phyloP scores from a whole-genome alignment of 2,888 invertebrate species.

The Apamea epomidion region DNA sequence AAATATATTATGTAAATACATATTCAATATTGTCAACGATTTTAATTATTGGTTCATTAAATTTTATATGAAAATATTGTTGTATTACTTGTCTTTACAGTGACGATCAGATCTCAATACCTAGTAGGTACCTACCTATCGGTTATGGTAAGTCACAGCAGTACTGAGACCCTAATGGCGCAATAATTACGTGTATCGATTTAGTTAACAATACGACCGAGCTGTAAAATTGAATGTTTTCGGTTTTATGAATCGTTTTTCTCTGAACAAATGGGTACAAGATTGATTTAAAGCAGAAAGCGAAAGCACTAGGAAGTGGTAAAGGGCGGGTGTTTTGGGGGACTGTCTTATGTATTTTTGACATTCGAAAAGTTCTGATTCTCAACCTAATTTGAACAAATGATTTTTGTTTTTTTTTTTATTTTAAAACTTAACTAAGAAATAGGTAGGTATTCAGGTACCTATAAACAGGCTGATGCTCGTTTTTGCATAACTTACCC shows the following conservation, averaged over 20 bases:
- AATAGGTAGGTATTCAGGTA: neutral
- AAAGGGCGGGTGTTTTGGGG: no score
- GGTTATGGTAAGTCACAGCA: slow-evolving; percentile 2
- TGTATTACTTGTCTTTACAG: slow-evolving; percentile 29
- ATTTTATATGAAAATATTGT: slow-evolving; percentile 70
- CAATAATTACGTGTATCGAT: slow-evolving; percentile 50
- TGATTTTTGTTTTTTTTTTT: no score
- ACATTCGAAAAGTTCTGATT: no score
- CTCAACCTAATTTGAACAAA: no score
- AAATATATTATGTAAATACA: slow-evolving; percentile 71
- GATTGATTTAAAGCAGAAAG: neutral
- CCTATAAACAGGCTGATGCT: neutral
- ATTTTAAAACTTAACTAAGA: neutral
- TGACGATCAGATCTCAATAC: slow-evolving; percentile 29
- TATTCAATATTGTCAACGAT: slow-evolving; percentile 68
- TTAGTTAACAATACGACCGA: slow-evolving; percentile 32
- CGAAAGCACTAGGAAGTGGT: no score
- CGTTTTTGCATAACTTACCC: neutral
- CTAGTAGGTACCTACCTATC: neutral
- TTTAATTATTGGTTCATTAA: slow-evolving; percentile 73
- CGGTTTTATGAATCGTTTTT: neutral
- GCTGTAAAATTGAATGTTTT: neutral
- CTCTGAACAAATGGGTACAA: neutral
- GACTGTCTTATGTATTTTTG: no score
- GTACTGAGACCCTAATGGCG: slow-evolving; percentile 20